phyloP scores from a whole-genome alignment of 1,140 invertebrate genomes.

The Wiebesia pumilae region DNA sequence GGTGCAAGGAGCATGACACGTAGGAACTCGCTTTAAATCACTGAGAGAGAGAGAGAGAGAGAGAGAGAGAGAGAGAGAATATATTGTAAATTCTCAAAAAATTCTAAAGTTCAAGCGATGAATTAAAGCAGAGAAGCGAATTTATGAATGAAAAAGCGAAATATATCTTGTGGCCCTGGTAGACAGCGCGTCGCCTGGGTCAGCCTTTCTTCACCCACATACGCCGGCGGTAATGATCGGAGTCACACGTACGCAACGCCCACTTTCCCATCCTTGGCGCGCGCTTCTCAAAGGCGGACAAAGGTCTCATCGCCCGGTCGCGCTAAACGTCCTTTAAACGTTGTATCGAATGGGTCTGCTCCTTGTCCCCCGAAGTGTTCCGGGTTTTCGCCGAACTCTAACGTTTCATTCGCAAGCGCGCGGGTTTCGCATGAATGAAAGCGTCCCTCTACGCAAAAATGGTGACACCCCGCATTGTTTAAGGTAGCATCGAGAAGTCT shows the following conservation, averaged over 20 bases:
- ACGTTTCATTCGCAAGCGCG: background rate
- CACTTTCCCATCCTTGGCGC: background rate
- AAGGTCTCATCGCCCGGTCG: background rate
- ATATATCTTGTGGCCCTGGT: background rate
- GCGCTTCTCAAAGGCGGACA: background rate
- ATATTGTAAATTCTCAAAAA: background rate
- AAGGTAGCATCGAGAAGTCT: background rate
- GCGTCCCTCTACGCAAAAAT: too few relatives aligned
- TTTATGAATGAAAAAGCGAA: background rate
- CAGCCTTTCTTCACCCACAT: background rate
- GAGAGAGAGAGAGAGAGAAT: background rate
- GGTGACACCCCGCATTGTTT: background rate
- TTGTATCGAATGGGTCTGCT: background rate
- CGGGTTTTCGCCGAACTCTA: slow-evolving; percentile 27
- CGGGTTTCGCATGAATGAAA: background rate
- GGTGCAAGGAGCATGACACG: background rate
- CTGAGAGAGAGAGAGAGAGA: background rate
- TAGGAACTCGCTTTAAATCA: slow-evolving; percentile 23
- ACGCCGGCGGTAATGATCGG: background rate
- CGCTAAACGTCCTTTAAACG: slow-evolving; percentile 48
- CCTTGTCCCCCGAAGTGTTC: background rate
- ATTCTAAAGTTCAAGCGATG: background rate
- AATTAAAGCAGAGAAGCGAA: slow-evolving; percentile 1
- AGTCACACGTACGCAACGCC: slow-evolving; percentile 15
- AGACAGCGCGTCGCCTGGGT: slow-evolving; percentile 37